A percentile compares a stretch with the other conserved stretches of the same genome.
Evolutionary conservation across 1,140 invertebrate species (phyloP).

Genomic region (Armadillidium nasatum): DNA sequence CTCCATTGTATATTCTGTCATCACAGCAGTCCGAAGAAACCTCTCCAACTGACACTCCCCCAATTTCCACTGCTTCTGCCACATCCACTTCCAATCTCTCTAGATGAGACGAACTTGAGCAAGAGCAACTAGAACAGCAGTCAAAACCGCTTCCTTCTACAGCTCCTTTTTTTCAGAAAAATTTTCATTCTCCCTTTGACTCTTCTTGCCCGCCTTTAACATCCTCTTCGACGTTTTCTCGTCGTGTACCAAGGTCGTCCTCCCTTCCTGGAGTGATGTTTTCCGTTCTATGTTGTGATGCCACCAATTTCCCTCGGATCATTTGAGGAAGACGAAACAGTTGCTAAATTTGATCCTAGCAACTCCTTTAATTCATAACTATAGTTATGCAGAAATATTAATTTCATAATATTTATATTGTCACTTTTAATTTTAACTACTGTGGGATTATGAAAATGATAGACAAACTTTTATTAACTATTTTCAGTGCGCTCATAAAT

Average conservation of each 20-base stretch:
- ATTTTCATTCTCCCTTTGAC: not conserved
- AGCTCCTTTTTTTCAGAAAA: not conserved
- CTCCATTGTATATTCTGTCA: slow-evolving; percentile 23
- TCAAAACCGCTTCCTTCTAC: not conserved
- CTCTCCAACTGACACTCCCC: not conserved
- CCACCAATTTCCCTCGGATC: not conserved
- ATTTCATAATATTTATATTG: too few relatives aligned
- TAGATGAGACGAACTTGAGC: not conserved
- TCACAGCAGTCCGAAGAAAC: not conserved
- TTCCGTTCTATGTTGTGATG: not conserved
- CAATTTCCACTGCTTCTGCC: not conserved
- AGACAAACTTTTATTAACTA: too few relatives aligned
- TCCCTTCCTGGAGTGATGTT: not conserved
- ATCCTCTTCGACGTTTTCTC: not conserved
- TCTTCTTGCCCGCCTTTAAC: not conserved
- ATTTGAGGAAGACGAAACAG: not conserved
- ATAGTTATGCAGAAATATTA: too few relatives aligned
- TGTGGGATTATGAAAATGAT: too few relatives aligned
- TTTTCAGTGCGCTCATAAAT: too few relatives aligned
- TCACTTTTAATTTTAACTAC: too few relatives aligned
- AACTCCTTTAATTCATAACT: too few relatives aligned
- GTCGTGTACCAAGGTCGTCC: not conserved
- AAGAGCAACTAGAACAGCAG: too few relatives aligned
- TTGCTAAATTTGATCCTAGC: too few relatives aligned
- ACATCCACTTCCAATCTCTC: not conserved